Conservation (phyloP, 2,888 invertebrate species). For the Hylaea fasciaria region DNA sequence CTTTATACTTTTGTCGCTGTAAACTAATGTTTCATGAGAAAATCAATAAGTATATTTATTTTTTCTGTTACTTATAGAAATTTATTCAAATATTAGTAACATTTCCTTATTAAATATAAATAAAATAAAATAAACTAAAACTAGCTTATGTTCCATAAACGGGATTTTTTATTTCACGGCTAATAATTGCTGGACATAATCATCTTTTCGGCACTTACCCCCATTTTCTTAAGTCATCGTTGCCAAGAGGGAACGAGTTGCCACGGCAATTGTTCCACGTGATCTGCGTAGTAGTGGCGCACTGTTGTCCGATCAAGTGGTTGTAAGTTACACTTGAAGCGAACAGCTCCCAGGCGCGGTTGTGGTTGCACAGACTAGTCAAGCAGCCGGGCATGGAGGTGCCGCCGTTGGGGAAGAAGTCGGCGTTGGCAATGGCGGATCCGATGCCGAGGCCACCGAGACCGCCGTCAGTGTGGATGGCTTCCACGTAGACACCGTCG, state of each 20-base stretch:
- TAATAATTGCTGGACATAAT: too few species aligned
- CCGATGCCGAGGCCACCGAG: conserved; percentile 75
- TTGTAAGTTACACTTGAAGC: conserved; percentile 62
- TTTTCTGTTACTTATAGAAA: too few species aligned
- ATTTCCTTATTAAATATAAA: too few species aligned
- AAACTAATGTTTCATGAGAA: too few species aligned
- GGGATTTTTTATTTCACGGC: too few species aligned
- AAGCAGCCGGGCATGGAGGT: conserved; percentile 68
- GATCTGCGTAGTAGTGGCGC: conserved; percentile 56
- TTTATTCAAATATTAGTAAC: too few species aligned
- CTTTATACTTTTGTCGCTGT: too few species aligned
- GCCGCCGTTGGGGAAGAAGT: conserved; percentile 86
- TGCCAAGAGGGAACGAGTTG: conserved; percentile 57
- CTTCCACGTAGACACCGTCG: conserved; percentile 71
- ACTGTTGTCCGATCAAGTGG: conserved; percentile 60
- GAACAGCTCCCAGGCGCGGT: conserved; percentile 67
- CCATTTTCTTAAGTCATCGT: conserved; percentile 51
- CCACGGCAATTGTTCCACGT: conserved; percentile 61
- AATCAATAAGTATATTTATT: too few species aligned
- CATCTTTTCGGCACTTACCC: conserved; percentile 49
- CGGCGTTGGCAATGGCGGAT: conserved; percentile 76
- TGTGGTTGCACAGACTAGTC: conserved; percentile 63
- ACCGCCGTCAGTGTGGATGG: conserved; percentile 76
- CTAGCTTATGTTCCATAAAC: too few species aligned
- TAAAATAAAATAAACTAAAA: too few species aligned